Percentiles rank a stretch among this genome's conserved stretches.
Evolutionary conservation across 2,888 invertebrate genomes (phyloP).

Genomic region (Micropterix aruncella): DNA sequence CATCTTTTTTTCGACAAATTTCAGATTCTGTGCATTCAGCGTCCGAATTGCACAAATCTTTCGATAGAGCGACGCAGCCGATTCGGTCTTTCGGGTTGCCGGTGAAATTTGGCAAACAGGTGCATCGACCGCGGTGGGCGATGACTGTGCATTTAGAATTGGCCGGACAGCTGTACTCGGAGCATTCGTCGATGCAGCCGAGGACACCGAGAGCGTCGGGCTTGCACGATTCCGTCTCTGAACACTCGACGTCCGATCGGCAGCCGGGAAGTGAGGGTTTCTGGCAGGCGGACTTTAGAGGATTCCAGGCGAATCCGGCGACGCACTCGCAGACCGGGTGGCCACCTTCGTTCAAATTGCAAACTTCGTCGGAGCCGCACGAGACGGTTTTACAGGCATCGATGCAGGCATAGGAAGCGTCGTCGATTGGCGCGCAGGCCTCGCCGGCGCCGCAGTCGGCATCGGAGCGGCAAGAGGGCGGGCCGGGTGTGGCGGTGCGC

Average conservation of each 20-base stretch:
- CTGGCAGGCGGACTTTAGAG: constrained; percentile 66
- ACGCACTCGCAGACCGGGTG: constrained; percentile 70
- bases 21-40: constrained; percentile 75
- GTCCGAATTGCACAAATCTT: constrained; percentile 65
- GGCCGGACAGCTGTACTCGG: constrained; percentile 68
- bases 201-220: constrained; percentile 77
- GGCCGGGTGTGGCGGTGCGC: constrained; percentile 32
- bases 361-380: constrained; percentile 72
- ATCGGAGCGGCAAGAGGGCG: constrained; percentile 50
- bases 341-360: constrained; percentile 49
- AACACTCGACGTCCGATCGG: constrained; percentile 53
- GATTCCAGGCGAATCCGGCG: constrained; percentile 70
- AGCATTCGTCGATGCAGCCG: constrained; percentile 67
- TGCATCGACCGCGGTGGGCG: constrained; percentile 64
- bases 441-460: constrained; percentile 58
- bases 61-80: constrained; percentile 62
- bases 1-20: constrained; percentile 51
- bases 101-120: constrained; percentile 68
- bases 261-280: constrained; percentile 82
- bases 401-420: constrained; percentile 53
- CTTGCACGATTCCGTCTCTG: constrained; percentile 53
- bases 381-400: constrained; percentile 69
- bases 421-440: constrained; percentile 51
- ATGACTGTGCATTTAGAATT: constrained; percentile 69
- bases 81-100: constrained; percentile 85